Conservation (phyloP, 2,888 invertebrate genomes). For the Orchesellides sinensis region DNA sequence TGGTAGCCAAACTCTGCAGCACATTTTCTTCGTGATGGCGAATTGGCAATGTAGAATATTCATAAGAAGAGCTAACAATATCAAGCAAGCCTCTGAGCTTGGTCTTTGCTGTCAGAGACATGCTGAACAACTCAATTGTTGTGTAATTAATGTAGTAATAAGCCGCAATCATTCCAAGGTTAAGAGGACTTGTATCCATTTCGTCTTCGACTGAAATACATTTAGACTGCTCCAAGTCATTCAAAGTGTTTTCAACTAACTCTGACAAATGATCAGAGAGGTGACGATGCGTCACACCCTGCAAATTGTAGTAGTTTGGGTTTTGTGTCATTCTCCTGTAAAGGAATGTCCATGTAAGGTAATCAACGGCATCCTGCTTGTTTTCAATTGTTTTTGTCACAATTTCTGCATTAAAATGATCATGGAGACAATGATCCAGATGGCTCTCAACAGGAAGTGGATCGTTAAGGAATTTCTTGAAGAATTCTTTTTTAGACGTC, state of each 20-base stretch:
- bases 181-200: slow-evolving; percentile 97
- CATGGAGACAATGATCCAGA: slow-evolving; percentile 97
- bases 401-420: slow-evolving; percentile 99
- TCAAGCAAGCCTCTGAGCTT: slow-evolving; percentile 98
- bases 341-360: slow-evolving; percentile 99
- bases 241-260: slow-evolving; percentile 96
- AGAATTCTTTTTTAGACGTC: slow-evolving; percentile 98
- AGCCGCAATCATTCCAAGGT: slow-evolving; percentile 99
- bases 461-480: slow-evolving; percentile 98
- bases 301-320: slow-evolving; percentile 99
- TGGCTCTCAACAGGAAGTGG: slow-evolving; percentile 98
- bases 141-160: slow-evolving; percentile 99
- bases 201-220: slow-evolving; percentile 99
- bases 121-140: slow-evolving; percentile 98
- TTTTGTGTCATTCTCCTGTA: slow-evolving; percentile 98
- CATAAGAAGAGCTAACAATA: slow-evolving; percentile 98
- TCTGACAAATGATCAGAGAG: slow-evolving; percentile 99
- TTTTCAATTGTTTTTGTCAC: slow-evolving; percentile 99
- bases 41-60: slow-evolving; percentile 96
- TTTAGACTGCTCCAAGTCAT: slow-evolving; percentile 96
- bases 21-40: slow-evolving; percentile 96
- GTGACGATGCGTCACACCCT: slow-evolving; percentile 97
- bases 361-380: slow-evolving; percentile 99
- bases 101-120: slow-evolving; percentile 97
- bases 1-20: slow-evolving; percentile 82